phyloP scores from a whole-genome alignment of 2,888 invertebrate genomes.

The Cecidostiba fungosa region DNA sequence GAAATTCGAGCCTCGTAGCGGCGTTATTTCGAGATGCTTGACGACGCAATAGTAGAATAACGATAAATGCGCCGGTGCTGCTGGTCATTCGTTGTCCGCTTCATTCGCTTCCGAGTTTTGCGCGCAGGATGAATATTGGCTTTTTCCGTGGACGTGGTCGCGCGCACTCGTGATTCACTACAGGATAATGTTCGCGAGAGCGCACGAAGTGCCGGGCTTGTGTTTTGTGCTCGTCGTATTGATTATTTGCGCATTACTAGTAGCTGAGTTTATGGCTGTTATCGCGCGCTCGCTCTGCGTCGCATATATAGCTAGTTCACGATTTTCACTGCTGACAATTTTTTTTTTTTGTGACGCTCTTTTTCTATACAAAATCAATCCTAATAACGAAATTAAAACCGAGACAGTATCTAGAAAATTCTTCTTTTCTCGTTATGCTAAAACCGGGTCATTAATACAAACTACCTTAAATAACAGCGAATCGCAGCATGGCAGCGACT shows the following conservation, averaged over 20 bases:
- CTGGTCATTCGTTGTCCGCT: background rate
- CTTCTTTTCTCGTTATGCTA: background rate
- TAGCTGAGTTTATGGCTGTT: background rate
- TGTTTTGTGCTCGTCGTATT: background rate
- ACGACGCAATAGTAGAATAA: slow-evolving; percentile 48
- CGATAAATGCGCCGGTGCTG: slow-evolving; percentile 33
- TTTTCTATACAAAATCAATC: no score
- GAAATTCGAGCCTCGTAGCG: slow-evolving; percentile 50
- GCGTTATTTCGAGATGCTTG: slow-evolving; percentile 51
- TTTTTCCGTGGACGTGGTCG: background rate
- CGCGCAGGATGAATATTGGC: slow-evolving; percentile 15
- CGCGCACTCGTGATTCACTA: background rate
- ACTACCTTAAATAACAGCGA: background rate
- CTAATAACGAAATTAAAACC: background rate
- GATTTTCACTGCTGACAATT: background rate
- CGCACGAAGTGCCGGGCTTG: background rate
- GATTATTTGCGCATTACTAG: background rate
- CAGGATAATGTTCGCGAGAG: background rate
- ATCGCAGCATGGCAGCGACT: background rate
- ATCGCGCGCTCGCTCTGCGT: background rate
- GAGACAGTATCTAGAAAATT: background rate
- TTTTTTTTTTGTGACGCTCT: no score
- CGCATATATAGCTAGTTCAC: background rate
- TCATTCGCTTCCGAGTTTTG: slow-evolving; percentile 5
- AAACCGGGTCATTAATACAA: slow-evolving; percentile 1